Evolutionary conservation across 2,888 invertebrate species (phyloP), one percentile per base, ranked within the genome.

Genomic region (Lithophane socia): DNA sequence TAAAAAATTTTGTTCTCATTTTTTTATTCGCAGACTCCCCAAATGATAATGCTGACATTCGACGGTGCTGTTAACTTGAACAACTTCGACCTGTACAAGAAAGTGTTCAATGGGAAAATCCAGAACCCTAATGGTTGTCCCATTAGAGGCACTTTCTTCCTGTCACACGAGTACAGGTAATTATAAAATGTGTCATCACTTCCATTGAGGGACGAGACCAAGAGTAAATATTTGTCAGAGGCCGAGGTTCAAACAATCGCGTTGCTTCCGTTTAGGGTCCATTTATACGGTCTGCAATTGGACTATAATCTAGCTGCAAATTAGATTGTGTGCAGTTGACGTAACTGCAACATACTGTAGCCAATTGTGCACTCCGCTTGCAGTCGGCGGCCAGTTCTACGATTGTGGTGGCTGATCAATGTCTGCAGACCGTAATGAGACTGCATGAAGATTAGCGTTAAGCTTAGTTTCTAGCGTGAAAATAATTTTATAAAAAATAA

Each of bases 41-140:
- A 99, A 97, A 99, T 99, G 97, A 98, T 99, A 89, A 94, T 99
- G 91, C 94, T 99, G 90, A 99, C 99, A 61, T 99, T 99, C 93
- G 99, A 99, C 93, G 99, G 99, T 72, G 99, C 99, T 44, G 97
- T 99, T 87, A 99, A 99, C 95, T 97, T 98, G 91, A 99, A 99
- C 94, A 99, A 99, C 95, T 99, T 97, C 93, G 98, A 98, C 83
- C 97, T 98, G 90, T 99, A 99, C 95, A 98, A 97, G 93, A 98
- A 98, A 95, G 98, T 99, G 75, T 98, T 99, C 93, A 97, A 97
- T 91, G 97, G 97, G 80, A 98, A 98, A 92, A 97, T 98, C 86
- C 97, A 98, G 91, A 99, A 99, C 96, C 98, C 99, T 66, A 99
- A 99, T 92, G 98, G 98, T 24, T 99, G 99, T 91, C 97, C 98